Evolutionary conservation across 2,888 invertebrate genomes (phyloP), one percentile per base, ranked within the genome.

Genomic region (Lypha dubia): DNA sequence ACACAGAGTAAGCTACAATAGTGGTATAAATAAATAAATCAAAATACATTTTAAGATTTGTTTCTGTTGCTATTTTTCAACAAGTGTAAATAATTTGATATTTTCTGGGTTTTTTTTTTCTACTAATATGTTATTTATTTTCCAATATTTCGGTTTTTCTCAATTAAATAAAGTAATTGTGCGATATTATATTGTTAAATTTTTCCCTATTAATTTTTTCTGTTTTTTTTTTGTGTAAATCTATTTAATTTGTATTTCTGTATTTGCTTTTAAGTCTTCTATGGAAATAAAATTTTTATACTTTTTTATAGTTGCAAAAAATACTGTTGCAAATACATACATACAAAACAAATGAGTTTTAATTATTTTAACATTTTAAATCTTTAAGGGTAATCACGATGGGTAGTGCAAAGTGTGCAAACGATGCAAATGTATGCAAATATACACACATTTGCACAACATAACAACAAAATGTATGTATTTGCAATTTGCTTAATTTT

Each of bases 81-180:
- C 22, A 35, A 58, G 28, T 81, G 28, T 68, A 68, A 74, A 79
- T 70, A 79, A 62, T 70, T 56, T 84, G 15, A 51, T 76, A 60
- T 79, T 38, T 53, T 28, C n/a, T n/a, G n/a, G n/a, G n/a, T n/a
- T 53, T 13, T 83, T 74, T 28, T 62, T 77, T 49, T 76, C 74
- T 73, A 58, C 60, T 80, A 67, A 79, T 73, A 62, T 38, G 17
- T 53, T 32, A 20, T 65, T 22, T 53, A 58, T 60, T 46, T 77
- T 41, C 41, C 22, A n/a, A 70, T 65, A 15, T 58, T 68, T 58
- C 49, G 28, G 15, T 58, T 49, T 35, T 74, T 49, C 28, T 71
- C 46, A 73, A 68, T 79, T 80, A 85, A 83, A 85, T 85, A 82
- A 83, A 85, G 83, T 83, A 85, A 85, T 85, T 79, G 79, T 85